Evolutionary conservation across 2,797 vertebrate genomes (phyloP).

Genomic region (Coendou prehensilis): DNA sequence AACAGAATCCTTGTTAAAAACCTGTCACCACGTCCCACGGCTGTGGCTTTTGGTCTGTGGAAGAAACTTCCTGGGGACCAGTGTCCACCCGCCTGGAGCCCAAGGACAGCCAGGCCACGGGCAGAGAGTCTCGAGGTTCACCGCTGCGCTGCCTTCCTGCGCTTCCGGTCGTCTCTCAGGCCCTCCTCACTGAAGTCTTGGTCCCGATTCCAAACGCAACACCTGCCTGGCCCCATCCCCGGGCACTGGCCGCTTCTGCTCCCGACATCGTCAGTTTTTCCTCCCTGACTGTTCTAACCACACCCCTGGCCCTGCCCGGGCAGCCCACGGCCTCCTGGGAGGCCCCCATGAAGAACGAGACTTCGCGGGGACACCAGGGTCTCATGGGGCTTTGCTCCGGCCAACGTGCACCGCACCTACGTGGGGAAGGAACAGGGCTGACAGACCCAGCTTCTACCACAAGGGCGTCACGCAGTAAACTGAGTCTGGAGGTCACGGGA

Average conservation of each 20-base stretch:
- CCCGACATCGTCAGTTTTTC: neutral
- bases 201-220: neutral
- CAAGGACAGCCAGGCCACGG: neutral
- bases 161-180: neutral
- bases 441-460: neutral
- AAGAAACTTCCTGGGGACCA: neutral
- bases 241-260: neutral
- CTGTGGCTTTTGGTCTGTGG: neutral
- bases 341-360: fast-evolving
- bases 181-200: neutral
- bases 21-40: too few relatives aligned
- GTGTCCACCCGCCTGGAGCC: neutral
- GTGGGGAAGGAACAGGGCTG: neutral
- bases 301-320: neutral
- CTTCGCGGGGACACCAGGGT: neutral
- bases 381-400: neutral
- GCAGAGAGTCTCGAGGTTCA: neutral
- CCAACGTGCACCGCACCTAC: fast-evolving
- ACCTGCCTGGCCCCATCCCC: neutral
- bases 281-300: neutral
- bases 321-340: fast-evolving
- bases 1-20: too few relatives aligned
- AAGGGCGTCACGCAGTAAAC: too few relatives aligned
- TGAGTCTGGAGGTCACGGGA: neutral
- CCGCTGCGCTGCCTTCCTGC: neutral